phyloP scores from a whole-genome alignment of 2,113 vertebrate genomes.

The Tamias sibiricus region DNA sequence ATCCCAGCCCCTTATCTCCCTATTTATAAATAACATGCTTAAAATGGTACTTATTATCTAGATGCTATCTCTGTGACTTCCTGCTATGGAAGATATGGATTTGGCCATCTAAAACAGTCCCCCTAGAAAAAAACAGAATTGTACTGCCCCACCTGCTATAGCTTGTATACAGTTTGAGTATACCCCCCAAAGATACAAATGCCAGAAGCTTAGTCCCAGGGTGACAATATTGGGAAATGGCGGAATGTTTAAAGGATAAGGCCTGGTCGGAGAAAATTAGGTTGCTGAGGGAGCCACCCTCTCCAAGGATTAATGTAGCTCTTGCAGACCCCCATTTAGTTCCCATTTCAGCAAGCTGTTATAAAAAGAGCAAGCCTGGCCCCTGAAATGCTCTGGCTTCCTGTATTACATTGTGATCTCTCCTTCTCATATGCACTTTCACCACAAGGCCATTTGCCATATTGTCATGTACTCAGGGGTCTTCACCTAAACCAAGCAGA shows the following conservation, averaged over 20 bases:
- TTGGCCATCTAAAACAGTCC: background rate
- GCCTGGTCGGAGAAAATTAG: background rate
- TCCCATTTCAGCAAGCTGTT: background rate
- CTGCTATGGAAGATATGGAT: background rate
- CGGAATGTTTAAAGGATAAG: background rate
- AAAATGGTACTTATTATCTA: background rate
- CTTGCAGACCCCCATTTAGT: background rate
- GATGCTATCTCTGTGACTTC: background rate
- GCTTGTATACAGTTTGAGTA: background rate
- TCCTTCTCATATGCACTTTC: background rate
- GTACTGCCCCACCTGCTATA: background rate
- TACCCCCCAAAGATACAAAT: background rate
- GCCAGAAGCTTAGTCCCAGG: background rate
- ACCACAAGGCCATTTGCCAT: background rate
- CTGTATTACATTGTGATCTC: background rate
- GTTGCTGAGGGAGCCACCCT: background rate
- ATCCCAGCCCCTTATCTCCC: background rate
- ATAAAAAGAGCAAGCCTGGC: background rate
- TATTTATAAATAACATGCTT: background rate
- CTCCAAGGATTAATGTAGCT: background rate
- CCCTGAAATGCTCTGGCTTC: background rate
- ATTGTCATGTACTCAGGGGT: background rate
- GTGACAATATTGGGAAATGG: background rate
- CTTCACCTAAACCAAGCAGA: background rate
- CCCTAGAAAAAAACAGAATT: constrained; percentile 35